These are phyloP conservation scores for Xestia c-nigrum DNA, from an alignment of 2,888 invertebrate genomes.

Conservation along the genomic window DNA sequence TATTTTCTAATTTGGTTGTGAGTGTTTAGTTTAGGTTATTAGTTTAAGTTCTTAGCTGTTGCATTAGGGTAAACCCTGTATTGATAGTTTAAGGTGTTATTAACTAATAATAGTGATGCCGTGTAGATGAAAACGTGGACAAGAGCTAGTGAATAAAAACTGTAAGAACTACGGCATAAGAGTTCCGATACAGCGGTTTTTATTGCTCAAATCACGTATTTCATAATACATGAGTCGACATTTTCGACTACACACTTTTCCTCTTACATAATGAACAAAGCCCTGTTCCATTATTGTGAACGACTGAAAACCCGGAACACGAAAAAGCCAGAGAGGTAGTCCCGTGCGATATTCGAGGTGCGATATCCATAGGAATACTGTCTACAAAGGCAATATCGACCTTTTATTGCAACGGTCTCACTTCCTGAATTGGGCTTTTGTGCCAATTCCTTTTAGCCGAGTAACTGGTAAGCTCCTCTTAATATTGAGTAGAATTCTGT, in stretches of 20 bases:
- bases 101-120: neutral
- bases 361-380: neutral
- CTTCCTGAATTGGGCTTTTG: constrained; percentile 4
- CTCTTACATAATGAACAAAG: neutral
- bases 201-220: neutral
- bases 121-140: neutral
- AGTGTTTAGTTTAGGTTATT: no score
- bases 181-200: neutral
- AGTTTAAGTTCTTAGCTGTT: no score
- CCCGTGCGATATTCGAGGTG: neutral
- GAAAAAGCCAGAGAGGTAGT: neutral
- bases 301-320: neutral
- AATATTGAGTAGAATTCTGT: neutral
- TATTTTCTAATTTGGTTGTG: no score
- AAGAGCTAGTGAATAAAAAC: neutral
- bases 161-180: neutral
- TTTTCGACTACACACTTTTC: neutral
- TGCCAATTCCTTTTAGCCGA: neutral
- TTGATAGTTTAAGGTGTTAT: no score
- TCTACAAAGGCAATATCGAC: constrained; percentile 1
- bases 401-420: constrained; percentile 1
- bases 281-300: neutral
- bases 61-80: no score
- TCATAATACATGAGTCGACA: neutral
- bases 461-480: neutral